Base-by-base conservation (phyloP, 1,140 invertebrate species). In the Wiebesia pumilae region DNA sequence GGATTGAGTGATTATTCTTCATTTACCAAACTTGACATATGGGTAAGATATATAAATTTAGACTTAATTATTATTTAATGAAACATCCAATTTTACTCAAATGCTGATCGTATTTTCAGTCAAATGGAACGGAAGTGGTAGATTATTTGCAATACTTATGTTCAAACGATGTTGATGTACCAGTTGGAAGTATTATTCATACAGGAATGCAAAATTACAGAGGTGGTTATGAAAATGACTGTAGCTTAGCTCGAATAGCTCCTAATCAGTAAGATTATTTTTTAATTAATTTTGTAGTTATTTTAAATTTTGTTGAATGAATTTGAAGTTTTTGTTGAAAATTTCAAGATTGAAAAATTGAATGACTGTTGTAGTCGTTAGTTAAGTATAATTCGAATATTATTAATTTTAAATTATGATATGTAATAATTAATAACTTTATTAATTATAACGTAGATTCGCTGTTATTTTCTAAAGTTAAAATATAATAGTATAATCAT, bases 141-240 rank as follows among this genome's bases (percentile, higher is more conserved):
- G 95, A 98, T 67, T 95, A 97, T 77, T 94, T 99, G 24, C 98
- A 99, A 93, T 98, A 98, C 91, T 93, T 99, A 21, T 99, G 99
- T 91, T 99, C 98, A 40, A 99, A 99, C 93, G 97, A 99, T 93
- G 97, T 99, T 30, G 97, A 99, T 93, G 97, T 99, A 19, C 97
- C 98, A 1, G 95, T 98, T 54, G 99, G 98, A 40, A 97, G 97
- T 90, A 98, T 99, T 85, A 98, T 99, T 88, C 99, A 99, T 90
- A 99, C 99, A 12, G 99, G 99, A 84, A 99, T 99, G 98, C 98
- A 99, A 93, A 99, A 99, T 94, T 94, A 96, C 89, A 94, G 95
- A 21, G 99, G 99, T 27, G 99, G 99, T 30, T 99, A 99, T 93
- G 98, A 99, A 94, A 99, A 99, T 92, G 99, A 99, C 94, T 99